Conservation (phyloP, 2,888 invertebrate species). For the Epirrhoe alternata region DNA sequence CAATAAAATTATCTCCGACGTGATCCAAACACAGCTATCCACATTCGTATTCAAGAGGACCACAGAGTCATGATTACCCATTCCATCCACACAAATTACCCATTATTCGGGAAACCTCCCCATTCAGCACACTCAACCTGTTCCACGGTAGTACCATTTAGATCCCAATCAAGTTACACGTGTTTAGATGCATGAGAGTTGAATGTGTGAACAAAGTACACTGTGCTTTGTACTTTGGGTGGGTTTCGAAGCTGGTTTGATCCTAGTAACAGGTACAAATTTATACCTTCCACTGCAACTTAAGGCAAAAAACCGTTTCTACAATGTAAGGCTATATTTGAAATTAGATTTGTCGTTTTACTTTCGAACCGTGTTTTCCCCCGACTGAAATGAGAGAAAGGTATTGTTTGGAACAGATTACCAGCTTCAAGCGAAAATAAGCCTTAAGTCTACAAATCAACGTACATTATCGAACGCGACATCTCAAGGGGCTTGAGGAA, state of each 20-base stretch:
- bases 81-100: conserved; percentile 44
- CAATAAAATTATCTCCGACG: conserved; percentile 37
- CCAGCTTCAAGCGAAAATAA: conserved; percentile 8
- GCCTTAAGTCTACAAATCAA: conserved; percentile 25
- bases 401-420: conserved; percentile 8
- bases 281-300: too few relatives aligned
- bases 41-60: conserved; percentile 41
- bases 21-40: conserved; percentile 36
- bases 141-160: conserved; percentile 42
- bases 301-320: too few relatives aligned
- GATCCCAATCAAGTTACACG: conserved; percentile 44
- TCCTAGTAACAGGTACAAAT: neutral
- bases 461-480: conserved; percentile 20
- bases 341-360: neutral
- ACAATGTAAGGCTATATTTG: neutral
- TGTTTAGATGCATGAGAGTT: conserved; percentile 11
- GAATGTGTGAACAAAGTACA: neutral
- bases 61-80: conserved; percentile 36
- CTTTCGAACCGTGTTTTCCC: conserved; percentile 27
- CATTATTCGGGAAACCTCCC: conserved; percentile 41
- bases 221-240: neutral
- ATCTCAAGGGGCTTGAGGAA: conserved; percentile 38
- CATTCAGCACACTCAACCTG: conserved; percentile 33
- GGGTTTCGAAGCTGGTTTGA: neutral
- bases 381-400: neutral